A percentile compares a stretch with the other conserved stretches of the same genome.
Conservation (phyloP, 2,113 vertebrate genomes). For the Nansenia antarctica region DNA sequence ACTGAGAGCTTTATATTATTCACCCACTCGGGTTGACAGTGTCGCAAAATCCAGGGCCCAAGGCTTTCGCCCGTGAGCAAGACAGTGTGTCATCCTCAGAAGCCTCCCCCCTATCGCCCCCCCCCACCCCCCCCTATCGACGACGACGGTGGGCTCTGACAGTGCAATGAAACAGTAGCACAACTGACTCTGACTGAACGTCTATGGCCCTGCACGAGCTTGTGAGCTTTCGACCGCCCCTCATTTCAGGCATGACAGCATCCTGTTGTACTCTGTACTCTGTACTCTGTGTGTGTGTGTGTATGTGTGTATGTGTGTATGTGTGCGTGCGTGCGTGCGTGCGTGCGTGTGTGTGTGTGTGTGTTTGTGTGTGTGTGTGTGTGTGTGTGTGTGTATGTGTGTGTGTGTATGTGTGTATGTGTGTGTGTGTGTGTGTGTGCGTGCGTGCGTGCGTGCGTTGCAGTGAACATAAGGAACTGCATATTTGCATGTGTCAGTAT, state of each 20-base stretch:
- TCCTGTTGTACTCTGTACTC: neutral
- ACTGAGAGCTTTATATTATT: slow-evolving; percentile 25
- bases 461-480: neutral
- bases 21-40: slow-evolving; percentile 36
- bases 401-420: neutral
- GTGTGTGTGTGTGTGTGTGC: neutral
- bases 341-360: neutral
- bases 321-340: neutral
- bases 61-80: slow-evolving; percentile 26
- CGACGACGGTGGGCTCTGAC: slow-evolving; percentile 22
- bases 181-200: slow-evolving; percentile 8
- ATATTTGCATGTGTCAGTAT: neutral
- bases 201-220: slow-evolving; percentile 8
- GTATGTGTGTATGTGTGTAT: neutral
- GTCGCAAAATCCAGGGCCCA: slow-evolving; percentile 36
- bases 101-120: neutral
- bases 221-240: slow-evolving; percentile 4
- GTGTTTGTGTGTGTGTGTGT: neutral
- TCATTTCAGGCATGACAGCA: neutral
- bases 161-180: neutral
- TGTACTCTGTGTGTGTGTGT: neutral
- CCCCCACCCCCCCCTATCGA: slow-evolving; percentile 3
- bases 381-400: neutral
- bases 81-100: slow-evolving; percentile 23
- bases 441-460: neutral